Percentiles rank a stretch among this genome's conserved stretches.
Evolutionary conservation across 2,888 invertebrate species (phyloP).

Genomic region (Callinectes sapidus): DNA sequence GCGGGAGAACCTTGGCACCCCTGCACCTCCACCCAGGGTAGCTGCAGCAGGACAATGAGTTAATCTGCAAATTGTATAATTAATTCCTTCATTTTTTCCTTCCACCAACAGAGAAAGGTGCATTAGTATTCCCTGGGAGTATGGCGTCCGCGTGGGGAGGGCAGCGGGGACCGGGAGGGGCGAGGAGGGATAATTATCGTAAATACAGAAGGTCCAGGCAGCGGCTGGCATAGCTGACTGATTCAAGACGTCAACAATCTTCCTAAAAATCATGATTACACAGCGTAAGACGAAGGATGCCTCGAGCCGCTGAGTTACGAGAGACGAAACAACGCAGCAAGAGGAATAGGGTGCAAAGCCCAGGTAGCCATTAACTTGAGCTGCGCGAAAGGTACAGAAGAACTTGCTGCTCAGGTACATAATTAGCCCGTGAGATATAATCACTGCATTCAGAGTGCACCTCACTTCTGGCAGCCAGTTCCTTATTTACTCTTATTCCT

Average conservation of each 20-base stretch:
- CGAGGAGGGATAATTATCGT: slow-evolving; percentile 30
- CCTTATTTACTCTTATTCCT: slow-evolving; percentile 24
- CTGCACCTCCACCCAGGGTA: not conserved
- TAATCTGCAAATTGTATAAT: slow-evolving; percentile 30
- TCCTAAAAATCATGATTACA: slow-evolving; percentile 31
- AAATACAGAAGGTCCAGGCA: slow-evolving; percentile 32
- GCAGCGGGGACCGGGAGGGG: not conserved
- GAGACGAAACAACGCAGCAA: not conserved
- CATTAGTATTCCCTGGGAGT: slow-evolving; percentile 34
- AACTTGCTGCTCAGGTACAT: slow-evolving; percentile 35
- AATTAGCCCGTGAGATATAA: slow-evolving; percentile 26
- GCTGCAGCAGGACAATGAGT: slow-evolving; percentile 31
- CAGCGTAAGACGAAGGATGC: not conserved
- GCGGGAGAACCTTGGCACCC: not conserved
- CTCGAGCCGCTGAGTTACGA: not conserved
- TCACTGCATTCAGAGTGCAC: slow-evolving; percentile 18
- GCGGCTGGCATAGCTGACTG: slow-evolving; percentile 36
- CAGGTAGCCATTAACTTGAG: slow-evolving; percentile 27
- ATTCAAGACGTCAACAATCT: slow-evolving; percentile 37
- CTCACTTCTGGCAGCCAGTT: not conserved
- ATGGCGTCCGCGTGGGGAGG: not conserved
- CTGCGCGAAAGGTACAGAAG: slow-evolving; percentile 21
- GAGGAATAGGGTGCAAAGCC: slow-evolving; percentile 32
- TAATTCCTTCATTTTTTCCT: slow-evolving; percentile 29
- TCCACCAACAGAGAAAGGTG: slow-evolving; percentile 8